A percentile compares a stretch with the other conserved stretches of the same genome.
Evolutionary conservation across 30 jellyfish, hydroid and myxozoan species (phyloP).

Genomic region (Hydra vulgaris): DNA sequence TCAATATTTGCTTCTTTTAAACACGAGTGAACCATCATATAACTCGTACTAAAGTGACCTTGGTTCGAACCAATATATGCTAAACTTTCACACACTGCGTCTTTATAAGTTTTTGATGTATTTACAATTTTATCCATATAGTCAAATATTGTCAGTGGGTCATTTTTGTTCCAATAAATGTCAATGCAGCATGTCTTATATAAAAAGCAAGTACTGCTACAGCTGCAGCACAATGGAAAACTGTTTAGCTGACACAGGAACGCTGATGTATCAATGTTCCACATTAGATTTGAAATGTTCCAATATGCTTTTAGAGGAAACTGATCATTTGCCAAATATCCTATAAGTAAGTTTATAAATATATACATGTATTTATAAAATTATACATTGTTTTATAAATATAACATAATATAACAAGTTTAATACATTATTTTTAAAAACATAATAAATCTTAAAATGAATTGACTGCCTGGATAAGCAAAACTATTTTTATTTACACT

Average conservation of each 20-base stretch:
- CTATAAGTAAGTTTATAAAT: too few species aligned
- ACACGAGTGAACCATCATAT: slow-evolving; percentile 5
- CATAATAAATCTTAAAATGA: too few species aligned
- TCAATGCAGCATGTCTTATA: slow-evolving; percentile 17
- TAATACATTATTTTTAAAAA: too few species aligned
- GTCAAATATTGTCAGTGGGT: not conserved
- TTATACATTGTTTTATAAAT: too few species aligned
- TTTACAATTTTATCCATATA: not conserved
- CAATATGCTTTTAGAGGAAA: not conserved
- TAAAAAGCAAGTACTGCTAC: not conserved
- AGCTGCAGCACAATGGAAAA: not conserved
- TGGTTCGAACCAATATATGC: not conserved
- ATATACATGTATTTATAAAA: too few species aligned
- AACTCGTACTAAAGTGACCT: not conserved
- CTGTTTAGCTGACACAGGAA: not conserved
- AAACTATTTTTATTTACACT: too few species aligned
- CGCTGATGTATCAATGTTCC: not conserved
- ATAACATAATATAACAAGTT: too few species aligned
- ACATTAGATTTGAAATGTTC: not conserved
- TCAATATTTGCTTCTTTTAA: not conserved
- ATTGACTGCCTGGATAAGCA: too few species aligned
- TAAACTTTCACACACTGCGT: not conserved
- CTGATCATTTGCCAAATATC: too few species aligned
- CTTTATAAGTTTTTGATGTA: not conserved
- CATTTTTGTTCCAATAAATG: not conserved